Conservation (phyloP, 2,797 vertebrate genomes). For the Pseudomugil gertrudae region DNA sequence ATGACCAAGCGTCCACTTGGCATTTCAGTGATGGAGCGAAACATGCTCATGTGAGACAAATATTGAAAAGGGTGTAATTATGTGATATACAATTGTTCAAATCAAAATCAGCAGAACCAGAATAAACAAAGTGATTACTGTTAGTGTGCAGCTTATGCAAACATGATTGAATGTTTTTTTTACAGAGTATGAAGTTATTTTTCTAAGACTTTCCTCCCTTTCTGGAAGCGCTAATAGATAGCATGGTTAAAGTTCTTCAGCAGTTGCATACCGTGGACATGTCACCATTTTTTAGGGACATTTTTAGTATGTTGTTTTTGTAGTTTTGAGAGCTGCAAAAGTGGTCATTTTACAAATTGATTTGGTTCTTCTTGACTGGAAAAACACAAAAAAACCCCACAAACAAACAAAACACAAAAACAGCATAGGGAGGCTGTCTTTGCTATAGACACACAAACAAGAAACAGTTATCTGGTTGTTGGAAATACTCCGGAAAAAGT, state of each 20-base stretch:
- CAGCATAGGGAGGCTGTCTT: conserved; percentile 17
- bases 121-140: too few species aligned
- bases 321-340: too few species aligned
- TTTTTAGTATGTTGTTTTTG: neutral
- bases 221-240: neutral
- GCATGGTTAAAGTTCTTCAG: neutral
- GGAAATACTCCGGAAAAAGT: conserved; percentile 26
- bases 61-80: too few species aligned
- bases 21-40: too few species aligned
- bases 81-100: too few species aligned
- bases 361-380: neutral
- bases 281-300: neutral
- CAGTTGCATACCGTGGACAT: neutral
- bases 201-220: neutral
- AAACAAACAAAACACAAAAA: neutral
- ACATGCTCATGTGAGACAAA: too few species aligned
- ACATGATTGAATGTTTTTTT: too few species aligned
- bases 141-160: too few species aligned
- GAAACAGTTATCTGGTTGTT: conserved; percentile 31
- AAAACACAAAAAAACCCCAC: too few species aligned
- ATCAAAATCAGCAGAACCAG: too few species aligned
- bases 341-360: too few species aligned
- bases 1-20: too few species aligned
- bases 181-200: neutral
- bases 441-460: conserved; percentile 24